Conservation (phyloP, 1,140 invertebrate genomes). For the Drosophila sp. region DNA sequence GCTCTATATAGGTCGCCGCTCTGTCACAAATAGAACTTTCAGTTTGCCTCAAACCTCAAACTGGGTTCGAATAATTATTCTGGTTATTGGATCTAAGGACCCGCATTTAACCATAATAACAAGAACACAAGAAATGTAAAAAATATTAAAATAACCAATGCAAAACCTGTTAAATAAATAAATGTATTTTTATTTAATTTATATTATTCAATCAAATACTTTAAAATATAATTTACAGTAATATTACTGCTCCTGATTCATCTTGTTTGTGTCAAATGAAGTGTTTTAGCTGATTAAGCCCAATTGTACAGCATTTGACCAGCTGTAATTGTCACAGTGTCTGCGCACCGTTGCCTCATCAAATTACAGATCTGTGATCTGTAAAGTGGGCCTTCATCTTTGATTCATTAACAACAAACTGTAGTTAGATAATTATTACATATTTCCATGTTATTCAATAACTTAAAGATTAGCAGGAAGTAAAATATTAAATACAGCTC, state of each 20-base stretch:
- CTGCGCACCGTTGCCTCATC: constrained; percentile 12
- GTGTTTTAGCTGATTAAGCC: too few species aligned
- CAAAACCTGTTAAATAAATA: not conserved
- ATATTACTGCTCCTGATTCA: too few species aligned
- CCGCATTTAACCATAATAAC: too few species aligned
- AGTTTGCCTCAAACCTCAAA: not conserved
- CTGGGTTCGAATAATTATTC: too few species aligned
- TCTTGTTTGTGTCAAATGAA: too few species aligned
- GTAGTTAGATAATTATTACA: constrained; percentile 26
- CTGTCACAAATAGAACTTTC: not conserved
- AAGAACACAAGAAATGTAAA: not conserved
- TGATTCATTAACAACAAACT: constrained; percentile 55
- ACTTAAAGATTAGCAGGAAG: constrained; percentile 53
- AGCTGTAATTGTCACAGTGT: constrained; percentile 28
- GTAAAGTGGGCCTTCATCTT: constrained; percentile 34
- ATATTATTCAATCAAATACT: too few species aligned
- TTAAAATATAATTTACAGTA: too few species aligned
- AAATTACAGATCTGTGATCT: constrained; percentile 31
- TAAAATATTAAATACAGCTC: constrained; percentile 27
- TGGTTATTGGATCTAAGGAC: too few species aligned
- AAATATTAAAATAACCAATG: not conserved
- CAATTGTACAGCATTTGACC: too few species aligned
- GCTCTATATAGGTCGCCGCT: too few species aligned
- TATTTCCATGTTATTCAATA: constrained; percentile 65
- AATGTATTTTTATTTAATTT: not conserved